phyloP scores from a whole-genome alignment of 92 coral and sea anemone genomes.

The Siderastrea radians region DNA sequence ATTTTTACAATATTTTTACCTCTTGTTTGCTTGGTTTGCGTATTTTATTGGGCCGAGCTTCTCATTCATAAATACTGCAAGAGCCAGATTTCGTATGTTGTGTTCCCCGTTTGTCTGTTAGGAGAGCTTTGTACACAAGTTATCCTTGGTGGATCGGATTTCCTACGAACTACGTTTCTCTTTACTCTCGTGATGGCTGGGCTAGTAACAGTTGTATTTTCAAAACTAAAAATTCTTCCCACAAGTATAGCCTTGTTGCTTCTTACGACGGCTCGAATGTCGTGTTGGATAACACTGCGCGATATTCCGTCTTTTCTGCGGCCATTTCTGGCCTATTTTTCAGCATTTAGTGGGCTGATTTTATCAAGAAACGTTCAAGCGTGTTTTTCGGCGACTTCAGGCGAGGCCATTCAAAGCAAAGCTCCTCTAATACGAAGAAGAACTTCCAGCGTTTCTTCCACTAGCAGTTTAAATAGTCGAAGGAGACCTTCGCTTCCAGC shows the following conservation, averaged over 20 bases:
- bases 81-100: constrained; percentile 87
- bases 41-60: constrained; percentile 97
- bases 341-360: constrained; percentile 94
- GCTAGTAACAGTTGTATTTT: constrained; percentile 80
- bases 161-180: constrained; percentile 85
- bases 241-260: constrained; percentile 78
- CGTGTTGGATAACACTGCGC: constrained; percentile 87
- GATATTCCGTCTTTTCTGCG: constrained; percentile 88
- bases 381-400: constrained; percentile 79
- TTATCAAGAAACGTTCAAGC: constrained; percentile 89
- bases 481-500: constrained; percentile 98
- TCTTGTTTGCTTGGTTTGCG: constrained; percentile 87
- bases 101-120: constrained; percentile 92
- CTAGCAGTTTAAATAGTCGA: constrained; percentile 85
- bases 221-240: constrained; percentile 85
- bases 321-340: constrained; percentile 91
- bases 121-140: constrained; percentile 97
- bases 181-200: constrained; percentile 85
- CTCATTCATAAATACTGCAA: constrained; percentile 96
- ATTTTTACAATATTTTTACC: constrained; percentile 86
- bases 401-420: constrained; percentile 92
- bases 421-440: constrained; percentile 88
- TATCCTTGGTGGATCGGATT: constrained; percentile 91
- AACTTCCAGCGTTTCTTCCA: constrained; percentile 84
- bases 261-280: constrained; percentile 82